Evolutionary conservation across 2,113 vertebrate genomes (phyloP).

Genomic region (Grammomys dolichurus): DNA sequence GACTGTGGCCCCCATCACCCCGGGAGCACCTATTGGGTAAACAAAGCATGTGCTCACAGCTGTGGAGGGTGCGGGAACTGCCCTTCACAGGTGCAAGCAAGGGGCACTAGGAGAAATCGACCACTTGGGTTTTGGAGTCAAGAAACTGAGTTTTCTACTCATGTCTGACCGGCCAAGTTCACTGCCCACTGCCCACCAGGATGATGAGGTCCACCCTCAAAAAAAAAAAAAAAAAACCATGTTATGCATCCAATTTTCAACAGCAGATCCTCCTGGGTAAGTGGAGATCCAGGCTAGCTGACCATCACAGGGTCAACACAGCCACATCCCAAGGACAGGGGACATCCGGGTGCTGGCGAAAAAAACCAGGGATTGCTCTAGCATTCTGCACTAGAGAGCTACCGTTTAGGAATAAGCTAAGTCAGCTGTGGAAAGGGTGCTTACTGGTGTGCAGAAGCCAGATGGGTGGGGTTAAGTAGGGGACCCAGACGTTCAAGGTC

Average conservation of each 20-base stretch:
- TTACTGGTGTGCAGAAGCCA: background rate
- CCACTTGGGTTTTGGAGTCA: background rate
- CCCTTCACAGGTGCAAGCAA: background rate
- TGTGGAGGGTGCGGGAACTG: background rate
- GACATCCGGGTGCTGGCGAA: background rate
- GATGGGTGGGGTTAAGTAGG: rapidly evolving
- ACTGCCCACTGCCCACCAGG: background rate
- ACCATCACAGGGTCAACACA: background rate
- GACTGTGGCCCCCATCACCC: constrained; percentile 33
- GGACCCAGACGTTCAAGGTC: too few relatives aligned
- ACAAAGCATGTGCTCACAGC: constrained; percentile 59
- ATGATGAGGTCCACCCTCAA: background rate
- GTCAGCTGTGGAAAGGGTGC: rapidly evolving
- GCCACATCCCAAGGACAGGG: background rate
- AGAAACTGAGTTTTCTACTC: background rate
- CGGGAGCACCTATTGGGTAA: constrained; percentile 57
- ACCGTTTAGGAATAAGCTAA: background rate
- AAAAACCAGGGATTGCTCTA: background rate
- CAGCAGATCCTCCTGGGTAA: background rate
- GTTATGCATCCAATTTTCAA: rapidly evolving
- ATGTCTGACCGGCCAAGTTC: background rate
- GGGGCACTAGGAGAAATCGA: rapidly evolving
- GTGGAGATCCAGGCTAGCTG: background rate
- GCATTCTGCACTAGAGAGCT: background rate
- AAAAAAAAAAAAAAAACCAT: background rate